A percentile compares a stretch with the other conserved stretches of the same genome.
These are phyloP conservation scores for Pogona vitticeps DNA, from an alignment of 2,113 vertebrate genomes.

Conservation along the genomic window DNA sequence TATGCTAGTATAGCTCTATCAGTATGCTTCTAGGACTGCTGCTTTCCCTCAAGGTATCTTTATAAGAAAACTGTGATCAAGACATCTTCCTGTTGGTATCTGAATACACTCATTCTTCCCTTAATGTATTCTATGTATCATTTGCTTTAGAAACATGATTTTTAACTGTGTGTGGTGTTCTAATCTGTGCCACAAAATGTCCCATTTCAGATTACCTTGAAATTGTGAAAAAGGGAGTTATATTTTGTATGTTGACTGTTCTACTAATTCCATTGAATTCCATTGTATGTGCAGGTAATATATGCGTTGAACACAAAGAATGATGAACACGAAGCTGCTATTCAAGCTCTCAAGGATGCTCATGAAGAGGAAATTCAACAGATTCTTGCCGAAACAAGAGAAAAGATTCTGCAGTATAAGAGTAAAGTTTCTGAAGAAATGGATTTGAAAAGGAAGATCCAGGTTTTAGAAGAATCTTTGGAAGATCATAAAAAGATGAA, in stretches of 20 bases:
- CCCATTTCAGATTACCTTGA: not conserved
- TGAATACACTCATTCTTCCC: not conserved
- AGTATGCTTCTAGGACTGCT: not conserved
- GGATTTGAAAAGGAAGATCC: constrained; percentile 93
- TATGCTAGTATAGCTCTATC: not conserved
- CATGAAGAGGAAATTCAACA: constrained; percentile 99
- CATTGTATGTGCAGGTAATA: constrained; percentile 85
- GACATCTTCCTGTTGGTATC: not conserved
- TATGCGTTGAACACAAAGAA: constrained; percentile 99
- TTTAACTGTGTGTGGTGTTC: not conserved
- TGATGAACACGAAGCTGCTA: constrained; percentile 95
- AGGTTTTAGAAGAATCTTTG: constrained; percentile 93
- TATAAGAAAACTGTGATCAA: not conserved
- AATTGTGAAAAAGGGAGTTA: not conserved
- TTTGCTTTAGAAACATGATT: not conserved
- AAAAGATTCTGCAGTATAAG: constrained; percentile 96
- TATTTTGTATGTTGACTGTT: constrained; percentile 18
- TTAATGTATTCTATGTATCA: not conserved
- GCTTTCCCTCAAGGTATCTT: not conserved
- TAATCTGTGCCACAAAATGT: not conserved
- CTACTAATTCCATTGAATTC: too few species aligned
- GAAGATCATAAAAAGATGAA: constrained; percentile 96
- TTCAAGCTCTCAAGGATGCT: constrained; percentile 97
- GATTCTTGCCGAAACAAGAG: constrained; percentile 95
- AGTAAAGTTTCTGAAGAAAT: constrained; percentile 92